Evolutionary conservation across 2,113 vertebrate species (phyloP).

Genomic region (Eptatretus burgeri): DNA sequence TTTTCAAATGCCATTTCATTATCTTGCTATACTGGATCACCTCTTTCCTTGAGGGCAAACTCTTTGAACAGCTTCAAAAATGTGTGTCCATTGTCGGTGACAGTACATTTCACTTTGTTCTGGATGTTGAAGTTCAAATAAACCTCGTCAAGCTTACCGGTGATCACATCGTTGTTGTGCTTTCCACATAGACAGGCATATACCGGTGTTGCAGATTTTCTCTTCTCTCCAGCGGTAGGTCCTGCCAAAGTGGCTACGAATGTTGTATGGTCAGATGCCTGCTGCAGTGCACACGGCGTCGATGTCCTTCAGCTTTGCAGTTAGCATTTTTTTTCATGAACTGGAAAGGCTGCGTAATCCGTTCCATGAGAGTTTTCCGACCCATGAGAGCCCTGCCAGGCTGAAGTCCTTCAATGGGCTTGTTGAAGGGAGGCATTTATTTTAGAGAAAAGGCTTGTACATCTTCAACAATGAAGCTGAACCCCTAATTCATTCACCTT

Average conservation of each 20-base stretch:
- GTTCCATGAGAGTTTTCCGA: conserved; percentile 17
- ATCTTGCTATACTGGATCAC: too few species aligned
- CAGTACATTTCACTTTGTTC: too few species aligned
- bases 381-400: conserved; percentile 19
- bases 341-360: conserved; percentile 17
- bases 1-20: too few species aligned
- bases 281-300: conserved; percentile 24
- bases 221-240: conserved; percentile 23
- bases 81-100: too few species aligned
- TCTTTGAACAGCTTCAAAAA: too few species aligned
- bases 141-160: too few species aligned
- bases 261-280: conserved; percentile 19
- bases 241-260: conserved; percentile 21
- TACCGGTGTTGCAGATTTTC: conserved; percentile 11
- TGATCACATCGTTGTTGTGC: conserved; percentile 12
- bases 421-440: conserved; percentile 21
- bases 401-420: conserved; percentile 18
- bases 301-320: conserved; percentile 15
- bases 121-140: too few species aligned
- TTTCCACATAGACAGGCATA: conserved; percentile 16
- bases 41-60: too few species aligned
- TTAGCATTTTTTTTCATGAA: conserved; percentile 19
- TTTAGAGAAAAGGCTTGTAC: conserved; percentile 21
- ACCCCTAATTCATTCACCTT: conserved; percentile 19
- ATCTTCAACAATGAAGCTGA: conserved; percentile 22